phyloP scores from a whole-genome alignment of 2,113 vertebrate species.

The Protomyctophum bolini region DNA sequence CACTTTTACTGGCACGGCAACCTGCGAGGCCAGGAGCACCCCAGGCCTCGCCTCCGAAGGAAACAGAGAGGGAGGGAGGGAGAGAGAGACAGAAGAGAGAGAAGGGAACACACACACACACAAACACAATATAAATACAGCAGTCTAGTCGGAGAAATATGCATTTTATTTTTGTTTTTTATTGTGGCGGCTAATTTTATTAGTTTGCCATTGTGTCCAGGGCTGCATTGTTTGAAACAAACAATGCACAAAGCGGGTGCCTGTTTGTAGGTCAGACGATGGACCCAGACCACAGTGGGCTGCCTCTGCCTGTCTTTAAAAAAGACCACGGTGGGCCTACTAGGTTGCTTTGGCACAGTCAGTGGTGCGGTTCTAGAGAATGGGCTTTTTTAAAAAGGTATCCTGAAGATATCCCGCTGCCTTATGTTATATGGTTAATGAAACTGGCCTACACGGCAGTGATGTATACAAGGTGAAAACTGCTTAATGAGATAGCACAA shows the following conservation, averaged over 20 bases:
- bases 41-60: background rate
- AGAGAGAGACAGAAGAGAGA: conserved; percentile 12
- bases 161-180: conserved; percentile 11
- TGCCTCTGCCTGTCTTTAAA: conserved; percentile 46
- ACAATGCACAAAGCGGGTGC: conserved; percentile 60
- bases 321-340: conserved; percentile 34
- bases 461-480: conserved; percentile 50
- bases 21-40: conserved; percentile 29
- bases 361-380: conserved; percentile 40
- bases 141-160: conserved; percentile 28
- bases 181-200: conserved; percentile 41
- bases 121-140: conserved; percentile 49
- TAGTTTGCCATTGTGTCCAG: conserved; percentile 35
- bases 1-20: conserved; percentile 71
- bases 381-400: conserved; percentile 26
- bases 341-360: conserved; percentile 34
- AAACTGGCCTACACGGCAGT: conserved; percentile 44
- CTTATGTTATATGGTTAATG: conserved; percentile 44
- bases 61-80: conserved; percentile 3
- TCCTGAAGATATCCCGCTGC: conserved; percentile 41
- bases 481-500: conserved; percentile 40
- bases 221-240: conserved; percentile 52
- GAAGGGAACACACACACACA: conserved; percentile 28
- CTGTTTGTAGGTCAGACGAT: conserved; percentile 40
- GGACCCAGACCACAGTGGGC: conserved; percentile 28